phyloP scores from a whole-genome alignment of 1,140 invertebrate species.

The honey bee (Apis mellifera) region Amel_HAv3.1 CM009936.2:8187501-8188000 shows the following conservation, averaged over 20 bases:
- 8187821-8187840: conserved; percentile 57
- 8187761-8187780: conserved; percentile 61
- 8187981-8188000: conserved; percentile 42
- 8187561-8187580: conserved; percentile 25
- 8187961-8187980: background rate
- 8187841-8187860: conserved; percentile 42
- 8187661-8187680: conserved; percentile 68
- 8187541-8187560: conserved; percentile 36
- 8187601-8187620: background rate
- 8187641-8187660: conserved; percentile 73
- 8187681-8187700: conserved; percentile 73
- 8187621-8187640: conserved; percentile 66
- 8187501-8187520: conserved; percentile 41
- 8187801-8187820: conserved; percentile 72
- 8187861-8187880: conserved; percentile 1
- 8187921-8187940: conserved; percentile 38
- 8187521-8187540: conserved; percentile 26
- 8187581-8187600: conserved; percentile 17
- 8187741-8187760: conserved; percentile 69
- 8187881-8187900: conserved; percentile 13
- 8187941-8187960: conserved; percentile 36
- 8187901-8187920: background rate
- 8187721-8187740: conserved; percentile 70
- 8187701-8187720: conserved; percentile 72
- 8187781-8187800: conserved; percentile 69